Base-by-base conservation (phyloP, 1,140 invertebrate species). In the Leucophenga varia region DNA sequence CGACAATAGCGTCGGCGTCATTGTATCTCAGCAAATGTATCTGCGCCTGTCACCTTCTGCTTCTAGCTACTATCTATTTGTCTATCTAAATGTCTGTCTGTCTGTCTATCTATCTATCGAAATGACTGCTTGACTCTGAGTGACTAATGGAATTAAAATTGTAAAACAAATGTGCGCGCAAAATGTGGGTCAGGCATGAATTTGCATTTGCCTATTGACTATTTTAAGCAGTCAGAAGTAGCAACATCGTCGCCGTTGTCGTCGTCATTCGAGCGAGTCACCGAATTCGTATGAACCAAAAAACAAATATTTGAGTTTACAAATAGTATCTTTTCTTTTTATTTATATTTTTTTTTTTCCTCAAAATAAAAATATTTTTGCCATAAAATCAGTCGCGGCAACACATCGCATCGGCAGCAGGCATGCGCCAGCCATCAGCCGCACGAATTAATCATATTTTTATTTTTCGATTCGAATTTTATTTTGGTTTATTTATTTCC, bases 151-250 rank as follows among this genome's bases (percentile, higher is more conserved):
- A 51, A 57, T 49, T 17, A 37, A 37, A 37, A 18, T 37, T 6
- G 35, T 37, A 37, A 37, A 37, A 53, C 52, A 52, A 52, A n/a
- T n/a, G n/a, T 52, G 54, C 48, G 61, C 36, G 37, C 47, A 25
- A 17, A 64, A 65, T 61, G 63, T 67, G 63, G 63, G 63, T 67
- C 63, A 67, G 63, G 59, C 63, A 67, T 68, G 64, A 67, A 67
- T 67, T 67, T 67, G 63, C 59, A 67, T 67, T 59, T 67, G 63
- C 53, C 48, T 60, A 56, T 43, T 49, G 46, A 63, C 59, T 67
- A 63, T 67, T 67, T 65, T 57, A 43, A 64, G 47, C 38, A 40
- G n/a, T n/a, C n/a, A n/a, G n/a, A n/a, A n/a, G n/a, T n/a, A n/a
- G 32, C 37, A 16, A 28, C 50, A 43, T 19, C 22, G 30, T 6